Conservation (phyloP, 2,113 vertebrate species). For the Saccopteryx bilineata region DNA sequence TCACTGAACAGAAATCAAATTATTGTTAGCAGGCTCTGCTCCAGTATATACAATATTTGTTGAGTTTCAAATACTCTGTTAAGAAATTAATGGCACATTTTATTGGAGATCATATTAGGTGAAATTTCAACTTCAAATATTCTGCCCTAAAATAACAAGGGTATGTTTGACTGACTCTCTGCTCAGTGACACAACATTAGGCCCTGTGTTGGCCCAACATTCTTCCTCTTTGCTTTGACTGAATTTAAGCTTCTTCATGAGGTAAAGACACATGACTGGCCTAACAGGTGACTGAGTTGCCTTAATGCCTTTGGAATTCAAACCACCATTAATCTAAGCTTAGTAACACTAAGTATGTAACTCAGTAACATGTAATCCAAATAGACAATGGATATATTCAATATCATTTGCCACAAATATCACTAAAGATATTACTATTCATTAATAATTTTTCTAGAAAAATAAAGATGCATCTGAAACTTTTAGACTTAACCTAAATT, state of each 20-base stretch:
- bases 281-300: constrained; percentile 15
- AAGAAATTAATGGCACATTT: constrained; percentile 28
- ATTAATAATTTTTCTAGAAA: constrained; percentile 30
- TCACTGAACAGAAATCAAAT: constrained; percentile 15
- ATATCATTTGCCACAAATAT: constrained; percentile 35
- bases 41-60: background rate
- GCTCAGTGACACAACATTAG: background rate
- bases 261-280: constrained; percentile 67
- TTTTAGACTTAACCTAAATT: background rate
- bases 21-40: background rate
- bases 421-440: constrained; percentile 58
- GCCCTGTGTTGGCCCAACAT: background rate
- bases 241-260: constrained; percentile 71
- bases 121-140: background rate
- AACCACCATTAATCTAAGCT: constrained; percentile 63
- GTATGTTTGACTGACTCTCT: background rate
- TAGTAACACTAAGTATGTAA: constrained; percentile 39
- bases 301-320: constrained; percentile 59
- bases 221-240: background rate
- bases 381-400: constrained; percentile 19
- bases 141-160: background rate
- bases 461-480: background rate
- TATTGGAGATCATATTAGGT: background rate
- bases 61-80: background rate
- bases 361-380: constrained; percentile 57